Base-by-base conservation (phyloP, 2,797 vertebrate species). In the Pachyuromys duprasi region DNA sequence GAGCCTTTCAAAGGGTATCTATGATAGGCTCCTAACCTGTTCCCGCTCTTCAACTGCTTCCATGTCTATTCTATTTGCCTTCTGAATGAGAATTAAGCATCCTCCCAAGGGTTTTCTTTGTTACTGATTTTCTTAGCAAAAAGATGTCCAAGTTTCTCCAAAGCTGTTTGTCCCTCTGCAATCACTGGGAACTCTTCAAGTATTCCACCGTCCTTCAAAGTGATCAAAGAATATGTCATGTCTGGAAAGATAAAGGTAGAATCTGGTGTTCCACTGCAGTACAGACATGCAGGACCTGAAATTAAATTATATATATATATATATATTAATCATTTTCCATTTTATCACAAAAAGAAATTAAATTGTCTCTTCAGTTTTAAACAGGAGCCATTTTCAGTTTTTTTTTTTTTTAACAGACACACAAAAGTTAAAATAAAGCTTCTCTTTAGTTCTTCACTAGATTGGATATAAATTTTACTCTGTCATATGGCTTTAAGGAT, bases 311-410 rank as follows among this genome's bases (percentile, higher is more conserved):
- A 31, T 7, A 83, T 12, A 11, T 45, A 28, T 31, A 15, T 9
- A 49, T 49, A 49, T 49, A 49, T 49, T 49, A 65, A 83, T 33
- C 17, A 83, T 49, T 67, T 84, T 49, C 18, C 0, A 33, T 84
- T 96, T 78, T 67, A n/a, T 94, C 45, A 36, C 78, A 89, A 49
- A 91, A 8, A 88, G 11, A 62, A 80, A 82, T 36, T 83, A 36
- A 93, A 42, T 42, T 93, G 5, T 74, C 55, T 84, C 53, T 90
- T 8, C 45, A 74, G 11, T 81, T 81, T 72, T 79, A 3, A 92
- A 90, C 0, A 82, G 72, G n/a, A 81, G 81, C 0, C 1, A 62
- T 20, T 31, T 62, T 45, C 12, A 70, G 14, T 92, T 93, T 79
- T 31, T 72, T 86, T 92, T 93, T 79, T 31, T 72, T 86, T 72